Evolutionary conservation across 2,888 invertebrate genomes (phyloP).

Genomic region (Clivina fossor): DNA sequence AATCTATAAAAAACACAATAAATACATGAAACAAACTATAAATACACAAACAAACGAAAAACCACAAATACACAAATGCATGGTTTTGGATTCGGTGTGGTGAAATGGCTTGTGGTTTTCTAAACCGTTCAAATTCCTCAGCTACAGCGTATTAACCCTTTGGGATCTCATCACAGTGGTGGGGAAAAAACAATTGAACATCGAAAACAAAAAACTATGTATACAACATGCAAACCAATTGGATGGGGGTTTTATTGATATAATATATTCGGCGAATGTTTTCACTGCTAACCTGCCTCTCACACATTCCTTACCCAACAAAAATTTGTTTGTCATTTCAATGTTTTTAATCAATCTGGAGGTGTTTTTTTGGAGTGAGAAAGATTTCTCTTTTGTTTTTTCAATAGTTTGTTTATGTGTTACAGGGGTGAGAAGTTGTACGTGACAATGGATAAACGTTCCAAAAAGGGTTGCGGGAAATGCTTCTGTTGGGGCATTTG

Average conservation of each 20-base stretch:
- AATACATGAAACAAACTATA: no score
- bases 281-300: constrained; percentile 20
- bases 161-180: constrained; percentile 1
- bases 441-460: constrained; percentile 78
- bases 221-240: constrained; percentile 1
- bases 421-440: constrained; percentile 80
- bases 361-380: no score
- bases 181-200: no score
- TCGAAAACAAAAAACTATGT: background rate
- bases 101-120: constrained; percentile 20
- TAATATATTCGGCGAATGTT: constrained; percentile 27
- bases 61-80: constrained; percentile 29
- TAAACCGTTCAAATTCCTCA: constrained; percentile 2
- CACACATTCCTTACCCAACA: no score
- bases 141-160: constrained; percentile 28
- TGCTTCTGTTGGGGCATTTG: constrained; percentile 71
- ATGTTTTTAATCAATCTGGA: no score
- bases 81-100: constrained; percentile 27
- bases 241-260: no score
- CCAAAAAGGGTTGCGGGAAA: constrained; percentile 66
- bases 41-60: no score
- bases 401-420: no score
- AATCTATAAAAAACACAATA: no score
- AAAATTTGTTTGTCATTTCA: no score
- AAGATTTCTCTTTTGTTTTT: no score